Conservation (phyloP, 2,797 vertebrate genomes). For the Catamblyrhynchus diadema region DNA sequence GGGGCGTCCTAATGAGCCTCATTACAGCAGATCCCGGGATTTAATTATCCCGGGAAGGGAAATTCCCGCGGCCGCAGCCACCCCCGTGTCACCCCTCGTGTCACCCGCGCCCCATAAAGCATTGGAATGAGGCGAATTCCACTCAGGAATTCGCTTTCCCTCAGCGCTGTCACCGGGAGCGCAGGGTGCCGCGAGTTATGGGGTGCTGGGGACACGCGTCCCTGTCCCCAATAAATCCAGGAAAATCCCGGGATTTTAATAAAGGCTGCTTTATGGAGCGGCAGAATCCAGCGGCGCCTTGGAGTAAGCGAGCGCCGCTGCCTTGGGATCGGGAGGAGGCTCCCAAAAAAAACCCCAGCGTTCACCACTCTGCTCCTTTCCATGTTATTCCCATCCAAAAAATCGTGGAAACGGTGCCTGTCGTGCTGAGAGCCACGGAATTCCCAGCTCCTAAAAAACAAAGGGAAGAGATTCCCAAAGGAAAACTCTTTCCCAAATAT, state of each 20-base stretch:
- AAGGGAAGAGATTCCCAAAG: background rate
- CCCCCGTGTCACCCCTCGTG: background rate
- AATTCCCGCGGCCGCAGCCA: background rate
- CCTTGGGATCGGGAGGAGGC: accelerated
- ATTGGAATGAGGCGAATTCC: background rate
- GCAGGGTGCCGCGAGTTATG: background rate
- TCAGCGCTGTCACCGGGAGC: background rate
- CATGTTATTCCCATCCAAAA: background rate
- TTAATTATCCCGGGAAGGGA: background rate
- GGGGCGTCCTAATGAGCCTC: conserved; percentile 31
- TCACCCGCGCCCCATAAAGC: conserved; percentile 32
- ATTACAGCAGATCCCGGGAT: conserved; percentile 33
- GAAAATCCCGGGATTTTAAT: background rate
- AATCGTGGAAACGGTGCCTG: accelerated
- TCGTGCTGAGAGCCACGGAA: background rate
- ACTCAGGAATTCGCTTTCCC: background rate
- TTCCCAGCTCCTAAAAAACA: background rate
- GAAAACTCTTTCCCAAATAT: background rate
- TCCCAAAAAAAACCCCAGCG: background rate
- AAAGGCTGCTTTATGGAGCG: conserved; percentile 1
- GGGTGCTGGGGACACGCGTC: background rate
- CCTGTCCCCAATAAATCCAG: background rate
- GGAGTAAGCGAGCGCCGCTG: background rate
- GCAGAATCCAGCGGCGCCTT: background rate
- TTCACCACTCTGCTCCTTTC: background rate